Base-by-base conservation (phyloP, 2,113 vertebrate genomes). In the Pseudopodoces humilis region DNA sequence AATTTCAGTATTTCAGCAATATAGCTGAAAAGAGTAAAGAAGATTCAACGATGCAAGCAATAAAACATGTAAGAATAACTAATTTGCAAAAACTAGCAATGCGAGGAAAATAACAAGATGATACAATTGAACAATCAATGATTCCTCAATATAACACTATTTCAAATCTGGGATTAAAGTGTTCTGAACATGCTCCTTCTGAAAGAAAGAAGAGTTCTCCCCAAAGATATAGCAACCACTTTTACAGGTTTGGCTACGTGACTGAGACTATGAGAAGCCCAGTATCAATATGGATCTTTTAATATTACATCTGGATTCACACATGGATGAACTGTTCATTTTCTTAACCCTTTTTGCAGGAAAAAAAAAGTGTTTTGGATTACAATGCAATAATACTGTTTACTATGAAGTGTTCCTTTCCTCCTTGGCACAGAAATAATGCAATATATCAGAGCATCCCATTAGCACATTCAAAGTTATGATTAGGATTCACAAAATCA, bases 341-440 rank as follows among this genome's bases (percentile, higher is more conserved):
- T 59, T 41, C 33, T 85, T 76, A 92, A 65, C 23, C n/a, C 6
- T 58, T 93, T 90, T 60, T 62, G 4, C 22, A 56, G 49, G 18
- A 53, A 83, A 84, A 83, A n/a, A 60, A 70, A 70, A 18, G 24
- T 43, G 0, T 22, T 83, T 52, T 65, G 30, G 60, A 81, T 70
- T 94, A 74, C 31, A 88, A 52, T 88, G n/a, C 23, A 83, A 25
- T 44, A 76, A 49, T 58, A 37, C 11, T 60, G 31, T 56, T 94
- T 83, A 76, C 63, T 76, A 56, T 27, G 11, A 86, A 77, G 69
- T 59, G 22, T 50, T 83, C 43, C 77, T 74, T 86, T 44, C 69
- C 47, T 83, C 80, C 47, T 44, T 78, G 80, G 59, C 68, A 90
- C 11, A 90, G 52, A 93, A 95, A 90, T 86, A 86, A 92, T 82